phyloP scores from a whole-genome alignment of 2,113 vertebrate genomes.

The zebrafish (Danio rerio) region DNA sequence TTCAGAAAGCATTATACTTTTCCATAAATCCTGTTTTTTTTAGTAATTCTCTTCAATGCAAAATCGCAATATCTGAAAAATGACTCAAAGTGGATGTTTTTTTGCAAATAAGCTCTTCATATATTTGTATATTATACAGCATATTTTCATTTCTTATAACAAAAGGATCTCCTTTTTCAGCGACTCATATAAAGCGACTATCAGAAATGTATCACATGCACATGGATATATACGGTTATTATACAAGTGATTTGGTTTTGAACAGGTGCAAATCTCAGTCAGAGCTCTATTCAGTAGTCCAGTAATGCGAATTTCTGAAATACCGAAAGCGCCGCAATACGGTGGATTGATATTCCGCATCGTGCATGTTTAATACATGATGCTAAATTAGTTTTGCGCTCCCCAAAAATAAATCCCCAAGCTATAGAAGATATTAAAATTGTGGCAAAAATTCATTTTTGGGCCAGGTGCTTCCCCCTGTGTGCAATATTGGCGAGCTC shows the following conservation, averaged over 20 bases:
- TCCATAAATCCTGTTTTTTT: too few relatives aligned
- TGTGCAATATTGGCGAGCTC: constrained; percentile 48
- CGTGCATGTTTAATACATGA: constrained; percentile 53
- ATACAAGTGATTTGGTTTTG: not conserved
- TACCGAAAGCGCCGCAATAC: constrained; percentile 31
- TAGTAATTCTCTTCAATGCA: too few relatives aligned
- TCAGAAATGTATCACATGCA: not conserved
- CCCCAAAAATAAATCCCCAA: constrained; percentile 46
- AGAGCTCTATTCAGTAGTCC: not conserved
- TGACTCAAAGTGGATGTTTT: too few relatives aligned
- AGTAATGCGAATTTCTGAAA: constrained; percentile 49
- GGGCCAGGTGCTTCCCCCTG: constrained; percentile 25
- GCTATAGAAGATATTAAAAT: constrained; percentile 51
- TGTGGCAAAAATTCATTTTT: constrained; percentile 45
- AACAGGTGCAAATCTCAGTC: not conserved
- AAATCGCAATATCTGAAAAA: too few relatives aligned
- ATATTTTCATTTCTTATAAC: too few relatives aligned
- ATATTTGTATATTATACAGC: too few relatives aligned
- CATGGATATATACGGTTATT: not conserved
- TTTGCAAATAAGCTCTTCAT: too few relatives aligned
- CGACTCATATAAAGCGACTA: too few relatives aligned
- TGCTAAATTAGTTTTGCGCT: constrained; percentile 53
- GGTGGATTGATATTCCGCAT: constrained; percentile 28
- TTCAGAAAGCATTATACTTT: too few relatives aligned
- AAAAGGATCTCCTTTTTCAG: too few relatives aligned